These are phyloP conservation scores for Aspidoscelis tigris DNA, from an alignment of 2,113 vertebrate species.

Conservation along the genomic window DNA sequence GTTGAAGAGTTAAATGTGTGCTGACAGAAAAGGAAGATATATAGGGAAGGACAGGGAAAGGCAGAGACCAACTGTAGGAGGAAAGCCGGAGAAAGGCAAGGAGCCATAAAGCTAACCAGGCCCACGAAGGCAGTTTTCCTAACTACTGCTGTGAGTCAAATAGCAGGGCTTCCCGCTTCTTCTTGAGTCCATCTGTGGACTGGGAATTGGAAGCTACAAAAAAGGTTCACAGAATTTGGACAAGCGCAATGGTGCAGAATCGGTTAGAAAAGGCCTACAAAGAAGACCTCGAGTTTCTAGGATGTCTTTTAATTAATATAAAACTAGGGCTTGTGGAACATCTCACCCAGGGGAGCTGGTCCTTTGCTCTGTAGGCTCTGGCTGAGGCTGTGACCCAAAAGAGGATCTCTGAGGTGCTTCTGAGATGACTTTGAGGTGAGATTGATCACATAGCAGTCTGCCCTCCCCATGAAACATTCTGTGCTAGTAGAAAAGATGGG, in stretches of 20 bases:
- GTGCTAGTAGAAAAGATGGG: too few relatives aligned
- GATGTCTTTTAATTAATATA: background rate
- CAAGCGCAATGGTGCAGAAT: background rate
- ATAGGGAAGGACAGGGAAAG: background rate
- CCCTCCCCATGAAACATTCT: too few relatives aligned
- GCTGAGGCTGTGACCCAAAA: too few relatives aligned
- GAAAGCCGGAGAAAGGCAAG: background rate
- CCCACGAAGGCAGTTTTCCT: background rate
- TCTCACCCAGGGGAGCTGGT: rapidly evolving
- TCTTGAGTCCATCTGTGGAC: background rate
- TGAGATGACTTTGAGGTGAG: too few relatives aligned
- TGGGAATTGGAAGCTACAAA: background rate
- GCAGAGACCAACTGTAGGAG: background rate
- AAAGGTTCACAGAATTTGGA: background rate
- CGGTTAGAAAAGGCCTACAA: background rate
- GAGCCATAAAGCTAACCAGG: background rate
- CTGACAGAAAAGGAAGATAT: background rate
- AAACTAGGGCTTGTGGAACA: background rate
- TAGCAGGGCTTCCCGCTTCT: background rate
- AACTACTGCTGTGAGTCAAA: background rate
- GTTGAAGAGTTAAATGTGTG: background rate
- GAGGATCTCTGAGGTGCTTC: too few relatives aligned
- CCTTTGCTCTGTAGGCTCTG: background rate
- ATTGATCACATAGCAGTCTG: too few relatives aligned
- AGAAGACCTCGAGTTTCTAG: background rate